Evolutionary conservation across 2,797 vertebrate genomes (phyloP), one percentile per base, ranked within the genome.

Genomic region (Sebastes taczanowskii): DNA sequence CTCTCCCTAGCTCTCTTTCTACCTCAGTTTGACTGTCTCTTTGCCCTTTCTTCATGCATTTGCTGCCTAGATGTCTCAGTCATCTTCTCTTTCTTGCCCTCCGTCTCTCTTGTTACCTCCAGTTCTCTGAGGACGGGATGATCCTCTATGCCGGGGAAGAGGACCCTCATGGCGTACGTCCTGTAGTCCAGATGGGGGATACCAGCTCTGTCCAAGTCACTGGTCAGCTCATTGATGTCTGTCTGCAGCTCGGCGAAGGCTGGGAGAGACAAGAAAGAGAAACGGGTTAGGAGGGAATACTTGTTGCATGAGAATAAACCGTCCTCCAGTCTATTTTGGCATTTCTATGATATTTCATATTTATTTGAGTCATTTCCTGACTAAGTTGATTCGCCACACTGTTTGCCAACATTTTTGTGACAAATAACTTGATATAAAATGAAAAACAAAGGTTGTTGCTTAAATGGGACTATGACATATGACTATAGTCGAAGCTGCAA

Each of bases 181-280:
- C 97, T 95, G 53, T 99, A 99, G 93, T 99, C 97, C 63, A 99
- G 95, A 90, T 99, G 97, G 0, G 98, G 98, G 90, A 99, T 99
- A 2, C 98, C 98, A 0, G 97, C 96, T 78, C 98, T 95, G 93
- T 99, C 98, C 90, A 99, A 94, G 93, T 99, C 98, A 0, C 98
- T 99, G 89, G 98, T 99, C 81, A 99, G 89, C 92, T 99, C 98
- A 2, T 99, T 99, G 93, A 99, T 99, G 91, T 99, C 98, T 0
- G 98, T 99, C 95, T 99, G 98, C 78, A 99, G 95, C 94, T 99
- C 98, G 0, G 98, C 98, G 86, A 99, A 99, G 18, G 98, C 98
- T 97, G 69, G n/a, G 14, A 71, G 42, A 70, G 30, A 22, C 18
- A 74, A 64, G 49, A 70, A 29, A 82, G 71, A 53, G 56, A 75